Conservation (phyloP, 2,113 vertebrate genomes). For the Cyanoderma ruficeps region DNA sequence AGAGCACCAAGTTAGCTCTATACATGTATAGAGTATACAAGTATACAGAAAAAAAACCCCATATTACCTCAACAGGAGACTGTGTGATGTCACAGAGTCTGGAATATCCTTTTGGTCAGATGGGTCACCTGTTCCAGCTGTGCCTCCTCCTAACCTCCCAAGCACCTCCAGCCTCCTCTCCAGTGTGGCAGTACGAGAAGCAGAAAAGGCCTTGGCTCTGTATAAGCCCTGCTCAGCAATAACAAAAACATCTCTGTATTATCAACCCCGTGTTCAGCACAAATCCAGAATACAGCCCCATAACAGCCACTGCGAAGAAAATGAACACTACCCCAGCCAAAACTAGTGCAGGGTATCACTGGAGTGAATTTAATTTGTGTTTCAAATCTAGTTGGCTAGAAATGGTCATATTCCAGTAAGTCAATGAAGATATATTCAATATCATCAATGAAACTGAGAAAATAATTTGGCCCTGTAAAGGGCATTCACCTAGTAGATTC, state of each 20-base stretch:
- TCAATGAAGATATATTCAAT: neutral
- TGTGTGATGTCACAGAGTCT: neutral
- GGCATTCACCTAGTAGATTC: neutral
- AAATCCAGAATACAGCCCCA: neutral
- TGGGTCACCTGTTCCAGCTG: rapidly evolving
- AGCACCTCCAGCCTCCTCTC: neutral
- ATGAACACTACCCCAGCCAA: neutral
- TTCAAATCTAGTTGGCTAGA: neutral
- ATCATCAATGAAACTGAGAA: neutral
- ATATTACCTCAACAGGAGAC: neutral
- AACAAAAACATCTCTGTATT: neutral
- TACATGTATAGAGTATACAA: no score
- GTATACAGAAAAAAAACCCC: rapidly evolving
- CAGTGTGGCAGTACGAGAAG: rapidly evolving
- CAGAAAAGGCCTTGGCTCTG: neutral
- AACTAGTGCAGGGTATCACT: neutral
- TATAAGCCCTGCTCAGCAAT: neutral
- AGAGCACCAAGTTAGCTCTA: neutral
- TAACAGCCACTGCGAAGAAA: neutral
- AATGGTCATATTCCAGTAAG: neutral
- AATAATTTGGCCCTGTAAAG: neutral
- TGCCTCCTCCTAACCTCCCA: neutral
- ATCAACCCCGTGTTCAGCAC: neutral
- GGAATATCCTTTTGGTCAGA: neutral
- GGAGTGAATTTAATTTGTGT: neutral